These are phyloP conservation scores for Acholoe squamosa DNA, from an alignment of 2,888 invertebrate genomes.

Conservation along the genomic window DNA sequence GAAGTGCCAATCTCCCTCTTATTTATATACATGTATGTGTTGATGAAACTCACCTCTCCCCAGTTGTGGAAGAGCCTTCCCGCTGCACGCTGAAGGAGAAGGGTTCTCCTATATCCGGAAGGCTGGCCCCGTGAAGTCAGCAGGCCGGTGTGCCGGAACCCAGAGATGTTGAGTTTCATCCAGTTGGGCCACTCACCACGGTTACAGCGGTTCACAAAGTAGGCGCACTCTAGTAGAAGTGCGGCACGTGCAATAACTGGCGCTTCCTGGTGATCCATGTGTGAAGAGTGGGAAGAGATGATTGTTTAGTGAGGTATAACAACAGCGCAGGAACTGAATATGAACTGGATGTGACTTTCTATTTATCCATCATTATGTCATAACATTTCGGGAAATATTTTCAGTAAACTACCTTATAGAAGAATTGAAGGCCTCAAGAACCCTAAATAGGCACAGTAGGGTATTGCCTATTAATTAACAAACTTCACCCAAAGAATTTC, in stretches of 20 bases:
- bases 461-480: too few relatives aligned
- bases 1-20: too few relatives aligned
- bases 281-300: neutral
- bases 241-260: conserved; percentile 96
- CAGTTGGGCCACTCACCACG: conserved; percentile 99
- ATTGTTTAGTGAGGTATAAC: neutral
- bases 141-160: conserved; percentile 84
- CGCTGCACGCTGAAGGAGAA: conserved; percentile 92
- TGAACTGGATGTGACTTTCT: too few relatives aligned
- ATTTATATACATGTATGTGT: too few relatives aligned
- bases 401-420: too few relatives aligned
- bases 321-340: too few relatives aligned
- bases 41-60: conserved; percentile 88
- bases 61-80: conserved; percentile 99
- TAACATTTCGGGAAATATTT: too few relatives aligned
- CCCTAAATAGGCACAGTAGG: too few relatives aligned
- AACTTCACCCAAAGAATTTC: too few relatives aligned
- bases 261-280: conserved; percentile 90
- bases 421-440: too few relatives aligned
- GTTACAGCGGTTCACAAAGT: conserved; percentile 98
- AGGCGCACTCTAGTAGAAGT: conserved; percentile 95
- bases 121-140: conserved; percentile 84
- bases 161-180: conserved; percentile 94
- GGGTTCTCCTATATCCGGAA: conserved; percentile 85
- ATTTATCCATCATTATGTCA: too few relatives aligned